Evolutionary conservation across 2,113 vertebrate species (phyloP).

Genomic region (Mustela nigripes): DNA sequence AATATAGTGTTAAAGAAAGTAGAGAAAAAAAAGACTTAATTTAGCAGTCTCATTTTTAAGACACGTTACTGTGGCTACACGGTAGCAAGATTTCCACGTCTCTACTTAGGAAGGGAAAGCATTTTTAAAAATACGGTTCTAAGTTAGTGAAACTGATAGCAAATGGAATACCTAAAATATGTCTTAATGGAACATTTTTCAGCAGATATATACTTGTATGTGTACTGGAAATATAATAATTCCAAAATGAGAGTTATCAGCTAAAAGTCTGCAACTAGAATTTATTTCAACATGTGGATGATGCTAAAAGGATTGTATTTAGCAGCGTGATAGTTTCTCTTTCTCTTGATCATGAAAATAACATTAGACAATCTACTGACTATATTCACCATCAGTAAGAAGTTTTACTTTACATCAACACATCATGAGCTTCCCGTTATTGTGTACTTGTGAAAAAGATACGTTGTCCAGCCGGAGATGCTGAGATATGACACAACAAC

Average conservation of each 20-base stretch:
- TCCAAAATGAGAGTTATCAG: conserved; percentile 52
- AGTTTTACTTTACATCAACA: background rate
- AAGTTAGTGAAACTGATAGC: background rate
- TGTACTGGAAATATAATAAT: conserved; percentile 37
- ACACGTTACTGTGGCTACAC: background rate
- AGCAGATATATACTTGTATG: conserved; percentile 38
- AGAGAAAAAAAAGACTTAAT: conserved; percentile 32
- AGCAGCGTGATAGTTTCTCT: background rate
- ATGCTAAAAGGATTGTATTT: conserved; percentile 22
- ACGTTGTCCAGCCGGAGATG: background rate
- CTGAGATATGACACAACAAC: background rate
- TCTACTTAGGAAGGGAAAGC: background rate
- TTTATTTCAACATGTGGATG: conserved; percentile 35
- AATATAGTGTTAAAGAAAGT: background rate
- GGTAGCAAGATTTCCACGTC: conserved; percentile 10
- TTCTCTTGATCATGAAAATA: conserved; percentile 49
- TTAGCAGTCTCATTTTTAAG: conserved; percentile 29
- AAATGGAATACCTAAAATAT: conserved; percentile 21
- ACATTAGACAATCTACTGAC: background rate
- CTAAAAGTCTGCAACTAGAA: background rate
- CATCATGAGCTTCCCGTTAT: background rate
- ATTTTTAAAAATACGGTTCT: background rate
- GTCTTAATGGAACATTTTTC: background rate
- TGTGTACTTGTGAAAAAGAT: background rate
- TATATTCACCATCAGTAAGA: conserved; percentile 19